Evolutionary conservation across 2,113 vertebrate species (phyloP).

Genomic region (Loxodonta africana): DNA sequence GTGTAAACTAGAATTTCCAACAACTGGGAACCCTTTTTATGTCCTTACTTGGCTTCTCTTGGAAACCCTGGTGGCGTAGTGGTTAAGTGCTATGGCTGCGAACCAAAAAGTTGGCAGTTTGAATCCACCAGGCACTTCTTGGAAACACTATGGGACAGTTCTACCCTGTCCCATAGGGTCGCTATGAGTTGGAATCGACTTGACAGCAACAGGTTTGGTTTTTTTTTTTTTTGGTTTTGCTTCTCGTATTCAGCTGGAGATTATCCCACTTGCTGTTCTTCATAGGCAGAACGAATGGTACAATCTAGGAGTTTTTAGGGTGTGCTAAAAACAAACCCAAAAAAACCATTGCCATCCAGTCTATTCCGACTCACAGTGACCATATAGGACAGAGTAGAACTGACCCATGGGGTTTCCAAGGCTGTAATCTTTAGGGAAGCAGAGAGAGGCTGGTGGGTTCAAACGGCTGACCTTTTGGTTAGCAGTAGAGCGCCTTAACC

Average conservation of each 20-base stretch:
- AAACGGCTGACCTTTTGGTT: neutral
- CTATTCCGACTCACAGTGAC: neutral
- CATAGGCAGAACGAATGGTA: neutral
- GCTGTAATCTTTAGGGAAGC: neutral
- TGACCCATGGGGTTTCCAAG: neutral
- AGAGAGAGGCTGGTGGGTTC: neutral
- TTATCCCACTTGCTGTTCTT: neutral
- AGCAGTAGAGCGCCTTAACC: neutral
- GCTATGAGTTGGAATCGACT: no score
- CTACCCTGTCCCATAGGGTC: no score
- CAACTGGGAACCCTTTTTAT: neutral
- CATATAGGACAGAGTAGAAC: neutral
- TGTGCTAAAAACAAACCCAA: neutral
- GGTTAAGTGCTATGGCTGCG: no score
- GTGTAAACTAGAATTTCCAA: neutral
- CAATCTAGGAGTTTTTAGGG: neutral
- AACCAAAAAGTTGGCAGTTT: no score
- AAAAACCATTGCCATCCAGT: neutral
- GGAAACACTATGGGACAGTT: no score
- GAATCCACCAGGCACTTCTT: no score
- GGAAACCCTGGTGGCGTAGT: no score
- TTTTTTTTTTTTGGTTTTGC: neutral
- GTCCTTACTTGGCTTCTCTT: neutral
- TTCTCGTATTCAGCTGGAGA: conserved; percentile 49
- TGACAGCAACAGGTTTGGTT: no score